These are phyloP conservation scores for Eufriesea mexicana DNA, from an alignment of 1,140 invertebrate genomes.

Conservation along the genomic window DNA sequence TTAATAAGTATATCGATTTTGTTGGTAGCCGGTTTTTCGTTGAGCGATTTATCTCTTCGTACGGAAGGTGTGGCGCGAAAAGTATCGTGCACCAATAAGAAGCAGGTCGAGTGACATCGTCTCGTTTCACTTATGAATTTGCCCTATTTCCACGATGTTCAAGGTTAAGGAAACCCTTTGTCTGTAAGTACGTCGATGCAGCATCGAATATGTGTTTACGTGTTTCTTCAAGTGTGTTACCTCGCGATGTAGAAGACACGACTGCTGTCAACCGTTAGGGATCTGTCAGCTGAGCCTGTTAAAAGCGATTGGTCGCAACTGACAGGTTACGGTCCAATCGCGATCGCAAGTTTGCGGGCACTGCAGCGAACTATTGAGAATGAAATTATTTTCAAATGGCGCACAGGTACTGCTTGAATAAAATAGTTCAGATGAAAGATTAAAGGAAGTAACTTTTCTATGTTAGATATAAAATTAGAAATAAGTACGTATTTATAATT, in stretches of 20 bases:
- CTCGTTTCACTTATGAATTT: background rate
- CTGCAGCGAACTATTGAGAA: background rate
- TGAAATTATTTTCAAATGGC: background rate
- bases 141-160: slow-evolving; percentile 21
- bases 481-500: background rate
- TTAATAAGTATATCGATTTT: background rate
- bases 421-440: background rate
- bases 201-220: background rate
- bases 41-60: background rate
- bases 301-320: background rate
- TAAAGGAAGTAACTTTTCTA: background rate
- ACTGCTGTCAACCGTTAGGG: background rate
- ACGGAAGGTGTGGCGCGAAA: slow-evolving; percentile 47
- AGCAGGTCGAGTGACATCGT: background rate
- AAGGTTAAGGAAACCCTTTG: slow-evolving; percentile 38
- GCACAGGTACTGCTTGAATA: background rate
- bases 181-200: slow-evolving; percentile 25
- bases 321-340: slow-evolving; percentile 14
- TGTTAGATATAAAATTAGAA: background rate
- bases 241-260: background rate
- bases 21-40: background rate
- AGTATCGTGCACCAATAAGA: background rate
- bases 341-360: background rate
- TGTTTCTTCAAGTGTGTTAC: too few species aligned
- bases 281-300: slow-evolving; percentile 1